Base-by-base conservation (phyloP, 2,888 invertebrate genomes). In the Drosophila algonquin region DNA sequence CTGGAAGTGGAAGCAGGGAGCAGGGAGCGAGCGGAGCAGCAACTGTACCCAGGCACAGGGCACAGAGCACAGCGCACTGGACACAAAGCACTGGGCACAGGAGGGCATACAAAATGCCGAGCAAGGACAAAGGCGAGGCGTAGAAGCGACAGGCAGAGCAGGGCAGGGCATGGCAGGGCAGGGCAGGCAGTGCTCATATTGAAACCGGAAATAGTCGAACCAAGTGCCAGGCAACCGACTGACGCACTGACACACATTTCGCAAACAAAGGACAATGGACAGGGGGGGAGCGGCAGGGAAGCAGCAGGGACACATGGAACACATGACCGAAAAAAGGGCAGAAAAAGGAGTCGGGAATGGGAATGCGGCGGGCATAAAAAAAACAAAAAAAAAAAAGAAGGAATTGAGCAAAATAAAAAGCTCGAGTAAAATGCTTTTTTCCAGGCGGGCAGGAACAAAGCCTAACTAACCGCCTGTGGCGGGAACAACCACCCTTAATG, bases 141-240 rank as follows among this genome's bases (percentile, higher is more conserved):
- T 10, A 32, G 32, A 10, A 32, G 32, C 32, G 32, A 9, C 1
- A 30, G 30, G 30, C 30, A 0, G 30, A 8, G 30, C 2, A 7
- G 2, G 30, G 30, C 30, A 30, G 8, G 30, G 30, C 0, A 7
- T 0, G 30, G 30, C 7, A 6, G 1, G 30, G 30, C 30, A 30
- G 30, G 32, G 35, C 35, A 40, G 40, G 80, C 83, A 83, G 83
- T 80, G 89, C 85, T 83, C 78, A 78, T 76, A 87, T 82, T 75
- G 70, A 89, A 89, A 89, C 85, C 85, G 85, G 85, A 86, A 89
- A 89, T 87, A 87, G 88, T 88, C 80, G 75, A 74, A 89, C 89
- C 88, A 89, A 85, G 89, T 85, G 86, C 83, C 80, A 70, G 76
- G 79, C 83, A 89, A 84, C 89, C 83, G 83, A 84, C 88, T 86